phyloP scores from a whole-genome alignment of 2,797 vertebrate genomes.

The Tokudaia muenninki region DNA sequence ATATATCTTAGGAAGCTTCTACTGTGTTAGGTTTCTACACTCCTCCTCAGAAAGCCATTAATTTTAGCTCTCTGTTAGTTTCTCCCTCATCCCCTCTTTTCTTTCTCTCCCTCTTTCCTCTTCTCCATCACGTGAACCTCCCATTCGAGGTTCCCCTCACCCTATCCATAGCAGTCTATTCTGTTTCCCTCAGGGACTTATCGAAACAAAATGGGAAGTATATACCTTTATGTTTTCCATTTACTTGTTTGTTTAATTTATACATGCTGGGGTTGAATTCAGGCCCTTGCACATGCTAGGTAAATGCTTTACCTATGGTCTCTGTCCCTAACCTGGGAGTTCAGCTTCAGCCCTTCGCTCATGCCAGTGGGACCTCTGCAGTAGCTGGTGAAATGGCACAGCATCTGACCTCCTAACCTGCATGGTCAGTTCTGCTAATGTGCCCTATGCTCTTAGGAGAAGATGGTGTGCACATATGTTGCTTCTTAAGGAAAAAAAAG shows the following conservation, averaged over 20 bases:
- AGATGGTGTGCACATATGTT: neutral
- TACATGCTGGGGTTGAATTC: neutral
- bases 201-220: conserved; percentile 50
- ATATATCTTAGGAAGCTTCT: neutral
- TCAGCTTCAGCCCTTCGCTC: conserved; percentile 1
- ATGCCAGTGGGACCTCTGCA: neutral
- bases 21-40: neutral
- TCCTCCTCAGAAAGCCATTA: neutral
- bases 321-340: neutral
- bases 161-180: neutral
- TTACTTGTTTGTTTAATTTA: neutral
- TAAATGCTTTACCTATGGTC: neutral
- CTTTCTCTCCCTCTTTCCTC: neutral
- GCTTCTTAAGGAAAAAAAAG: neutral
- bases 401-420: conserved; percentile 11
- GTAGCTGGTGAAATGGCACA: conserved; percentile 34
- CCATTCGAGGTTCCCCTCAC: too few relatives aligned
- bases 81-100: neutral
- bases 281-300: neutral
- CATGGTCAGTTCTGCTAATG: neutral
- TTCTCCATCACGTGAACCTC: neutral
- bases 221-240: neutral
- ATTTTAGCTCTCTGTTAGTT: neutral
- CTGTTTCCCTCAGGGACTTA: conserved; percentile 7
- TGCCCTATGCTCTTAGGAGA: neutral